Base-by-base conservation (phyloP, 2,797 vertebrate species). In the Danio choprae region DNA sequence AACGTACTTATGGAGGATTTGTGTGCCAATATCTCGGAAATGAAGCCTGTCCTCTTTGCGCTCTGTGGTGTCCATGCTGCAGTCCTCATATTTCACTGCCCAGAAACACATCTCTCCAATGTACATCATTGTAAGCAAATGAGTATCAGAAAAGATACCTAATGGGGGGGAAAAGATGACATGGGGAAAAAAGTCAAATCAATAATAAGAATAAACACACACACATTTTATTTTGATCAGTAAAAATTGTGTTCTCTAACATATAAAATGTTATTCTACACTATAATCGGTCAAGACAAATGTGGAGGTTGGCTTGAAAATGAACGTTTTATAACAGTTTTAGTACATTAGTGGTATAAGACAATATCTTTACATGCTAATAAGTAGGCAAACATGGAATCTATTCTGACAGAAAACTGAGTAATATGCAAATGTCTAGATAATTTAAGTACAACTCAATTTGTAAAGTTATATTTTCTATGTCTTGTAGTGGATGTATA, bases 41-140 rank as follows among this genome's bases (percentile, higher is more conserved):
- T 97, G 95, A 86, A 97, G 91, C 1, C 83, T 80, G 55, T 93
- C 81, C 71, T 89, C 93, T 77, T 90, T 91, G 77, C 88, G 89
- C 83, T 94, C 93, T 85, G 90, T 88, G 68, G 90, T 89, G 51
- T 90, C 93, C 65, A 91, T 90, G 41, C 91, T 91, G 89, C 95
- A 95, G 86, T 95, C 94, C 87, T 95, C 94, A 3, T 96, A 94
- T 85, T 93, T 97, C 79, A 97, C 94, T 18, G 95, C 96, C 97
- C 97, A 99, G 90, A 96, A 98, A 92, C 97, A 99, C 96, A 99
- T 97, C 93, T 99, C 97, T 70, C 97, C 97, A 4, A 96, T 93
- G 90, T 98, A 99, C 96, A 99, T 98, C 96, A 98, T 96, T 0
- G 97, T 97, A 90, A 99, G 88, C 85, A 98, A 91, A 84, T 98